Evolutionary conservation across 92 coral and sea anemone species (phyloP).

Genomic region (Palythoa grandiflora): DNA sequence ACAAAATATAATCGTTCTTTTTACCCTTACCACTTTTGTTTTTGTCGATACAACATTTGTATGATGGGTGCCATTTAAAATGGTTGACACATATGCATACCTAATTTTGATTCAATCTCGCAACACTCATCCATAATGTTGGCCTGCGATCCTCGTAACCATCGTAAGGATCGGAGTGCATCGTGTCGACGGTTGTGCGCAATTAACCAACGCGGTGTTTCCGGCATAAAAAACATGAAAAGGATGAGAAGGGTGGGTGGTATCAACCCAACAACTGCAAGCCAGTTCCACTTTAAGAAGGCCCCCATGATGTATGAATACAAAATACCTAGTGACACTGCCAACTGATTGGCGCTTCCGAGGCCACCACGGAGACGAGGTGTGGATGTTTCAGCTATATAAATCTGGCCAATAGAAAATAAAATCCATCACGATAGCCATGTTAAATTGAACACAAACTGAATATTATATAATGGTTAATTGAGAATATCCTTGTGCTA

Average conservation of each 20-base stretch:
- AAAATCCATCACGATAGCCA: neutral
- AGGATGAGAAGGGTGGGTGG: constrained; percentile 71
- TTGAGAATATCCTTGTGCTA: too few relatives aligned
- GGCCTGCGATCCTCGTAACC: constrained; percentile 75
- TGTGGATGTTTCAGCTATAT: constrained; percentile 87
- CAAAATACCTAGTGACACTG: constrained; percentile 76
- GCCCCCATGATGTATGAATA: constrained; percentile 68
- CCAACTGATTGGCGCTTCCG: constrained; percentile 87
- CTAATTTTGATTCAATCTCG: constrained; percentile 74
- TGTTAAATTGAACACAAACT: too few relatives aligned
- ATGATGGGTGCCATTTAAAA: too few relatives aligned
- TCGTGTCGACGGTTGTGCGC: constrained; percentile 74
- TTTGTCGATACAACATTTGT: too few relatives aligned
- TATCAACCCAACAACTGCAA: constrained; percentile 81
- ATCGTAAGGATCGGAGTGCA: constrained; percentile 67
- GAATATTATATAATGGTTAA: too few relatives aligned
- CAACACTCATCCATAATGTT: constrained; percentile 80
- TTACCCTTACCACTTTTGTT: too few relatives aligned
- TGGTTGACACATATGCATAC: constrained; percentile 57
- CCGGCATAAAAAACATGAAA: constrained; percentile 84
- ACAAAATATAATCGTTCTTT: too few relatives aligned
- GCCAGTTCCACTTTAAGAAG: constrained; percentile 77
- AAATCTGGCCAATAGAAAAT: constrained; percentile 59
- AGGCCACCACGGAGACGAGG: constrained; percentile 83
- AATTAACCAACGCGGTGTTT: constrained; percentile 90